Evolutionary conservation across 2,888 invertebrate species (phyloP).

Genomic region (Smittia sp.): DNA sequence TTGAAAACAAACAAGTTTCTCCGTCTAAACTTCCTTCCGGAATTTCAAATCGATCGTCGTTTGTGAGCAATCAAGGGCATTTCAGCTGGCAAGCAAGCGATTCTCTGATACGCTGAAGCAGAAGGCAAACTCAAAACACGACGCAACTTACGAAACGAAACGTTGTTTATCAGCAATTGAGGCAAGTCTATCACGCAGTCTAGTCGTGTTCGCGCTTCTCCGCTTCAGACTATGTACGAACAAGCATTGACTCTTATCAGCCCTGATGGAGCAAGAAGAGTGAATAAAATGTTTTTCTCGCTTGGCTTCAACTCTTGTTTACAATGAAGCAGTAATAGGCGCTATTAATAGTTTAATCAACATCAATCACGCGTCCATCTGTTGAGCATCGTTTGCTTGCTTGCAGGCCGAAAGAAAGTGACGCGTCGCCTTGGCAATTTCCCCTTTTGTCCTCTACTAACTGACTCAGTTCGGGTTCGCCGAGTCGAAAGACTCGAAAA

Average conservation of each 20-base stretch:
- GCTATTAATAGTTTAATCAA: constrained; percentile 4
- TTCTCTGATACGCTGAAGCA: too few species aligned
- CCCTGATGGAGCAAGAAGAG: neutral
- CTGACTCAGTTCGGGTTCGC: too few species aligned
- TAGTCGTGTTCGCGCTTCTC: constrained; percentile 3
- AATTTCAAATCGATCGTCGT: neutral
- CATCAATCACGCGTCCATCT: neutral
- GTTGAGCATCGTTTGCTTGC: neutral
- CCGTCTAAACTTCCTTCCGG: neutral
- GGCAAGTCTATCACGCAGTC: constrained; percentile 7
- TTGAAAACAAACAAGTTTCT: constrained; percentile 11
- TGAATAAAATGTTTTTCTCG: neutral
- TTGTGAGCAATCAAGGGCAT: too few species aligned
- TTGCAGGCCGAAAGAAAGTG: neutral
- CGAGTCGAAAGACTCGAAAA: too few species aligned
- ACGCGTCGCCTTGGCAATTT: too few species aligned
- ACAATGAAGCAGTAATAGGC: neutral
- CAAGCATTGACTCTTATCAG: neutral
- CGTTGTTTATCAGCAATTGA: constrained; percentile 28
- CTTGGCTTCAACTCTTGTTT: neutral
- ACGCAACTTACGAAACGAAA: neutral
- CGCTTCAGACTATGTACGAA: constrained; percentile 21
- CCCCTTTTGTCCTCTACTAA: too few species aligned
- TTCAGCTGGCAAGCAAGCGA: too few species aligned
- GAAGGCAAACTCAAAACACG: neutral